phyloP scores from a whole-genome alignment of 2,797 vertebrate species.

The Takifugu rubripes region DNA sequence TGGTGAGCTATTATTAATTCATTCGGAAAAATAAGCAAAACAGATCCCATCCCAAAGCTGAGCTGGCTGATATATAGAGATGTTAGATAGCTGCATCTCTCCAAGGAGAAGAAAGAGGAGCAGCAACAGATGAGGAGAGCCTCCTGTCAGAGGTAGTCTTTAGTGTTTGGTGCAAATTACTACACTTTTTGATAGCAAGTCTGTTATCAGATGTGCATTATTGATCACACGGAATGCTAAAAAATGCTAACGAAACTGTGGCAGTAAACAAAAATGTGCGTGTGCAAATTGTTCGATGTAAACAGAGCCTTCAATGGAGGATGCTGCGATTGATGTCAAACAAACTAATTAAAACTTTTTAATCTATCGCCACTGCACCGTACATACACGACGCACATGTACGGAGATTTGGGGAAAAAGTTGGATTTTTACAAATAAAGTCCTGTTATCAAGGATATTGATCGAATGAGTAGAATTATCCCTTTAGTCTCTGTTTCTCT shows the following conservation, averaged over 20 bases:
- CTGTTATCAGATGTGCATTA: slow-evolving; percentile 24
- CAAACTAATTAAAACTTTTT: too few relatives aligned
- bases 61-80: slow-evolving; percentile 61
- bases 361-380: too few relatives aligned
- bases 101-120: slow-evolving; percentile 29
- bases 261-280: slow-evolving; percentile 21
- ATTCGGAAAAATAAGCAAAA: slow-evolving; percentile 64
- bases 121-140: slow-evolving; percentile 54
- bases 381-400: too few relatives aligned
- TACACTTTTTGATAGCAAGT: slow-evolving; percentile 45
- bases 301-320: slow-evolving; percentile 25
- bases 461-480: too few relatives aligned
- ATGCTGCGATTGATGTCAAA: neutral
- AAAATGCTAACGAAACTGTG: slow-evolving; percentile 15
- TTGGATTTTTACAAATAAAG: too few relatives aligned
- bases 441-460: too few relatives aligned
- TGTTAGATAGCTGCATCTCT: slow-evolving; percentile 43
- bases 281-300: slow-evolving; percentile 35
- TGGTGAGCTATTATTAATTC: slow-evolving; percentile 69
- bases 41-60: slow-evolving; percentile 43
- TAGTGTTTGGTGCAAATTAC: slow-evolving; percentile 54
- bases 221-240: slow-evolving; percentile 33
- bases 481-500: slow-evolving; percentile 15
- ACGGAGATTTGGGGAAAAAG: too few relatives aligned
- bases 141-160: slow-evolving; percentile 52